A percentile compares a stretch with the other conserved stretches of the same genome.
These are phyloP conservation scores for Callaeas wilsoni DNA, from an alignment of 2,113 vertebrate genomes.

Conservation along the genomic window DNA sequence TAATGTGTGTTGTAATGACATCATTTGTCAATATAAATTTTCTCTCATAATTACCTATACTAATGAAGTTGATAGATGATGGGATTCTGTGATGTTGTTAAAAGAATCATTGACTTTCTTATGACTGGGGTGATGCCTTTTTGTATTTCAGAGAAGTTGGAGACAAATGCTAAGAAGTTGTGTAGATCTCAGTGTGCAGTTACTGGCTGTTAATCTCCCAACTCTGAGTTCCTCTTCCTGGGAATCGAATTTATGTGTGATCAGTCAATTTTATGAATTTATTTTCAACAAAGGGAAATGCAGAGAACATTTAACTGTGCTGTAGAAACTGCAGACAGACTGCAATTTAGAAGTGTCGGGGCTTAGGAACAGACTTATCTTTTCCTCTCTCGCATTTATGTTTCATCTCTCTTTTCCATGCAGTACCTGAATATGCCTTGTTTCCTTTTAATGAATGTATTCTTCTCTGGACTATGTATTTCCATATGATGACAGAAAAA, in stretches of 20 bases:
- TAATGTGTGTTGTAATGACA: not conserved
- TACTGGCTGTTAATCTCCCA: not conserved
- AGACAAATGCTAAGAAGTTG: not conserved
- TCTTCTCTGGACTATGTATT: not conserved
- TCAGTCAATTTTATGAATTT: not conserved
- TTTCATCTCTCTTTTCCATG: not conserved
- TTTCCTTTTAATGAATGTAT: not conserved
- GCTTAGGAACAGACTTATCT: not conserved
- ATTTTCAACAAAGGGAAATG: not conserved
- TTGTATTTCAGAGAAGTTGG: not conserved
- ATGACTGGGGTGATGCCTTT: not conserved
- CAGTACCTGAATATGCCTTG: not conserved
- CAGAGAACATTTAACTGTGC: not conserved
- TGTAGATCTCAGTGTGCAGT: not conserved
- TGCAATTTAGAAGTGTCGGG: not conserved
- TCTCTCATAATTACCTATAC: not conserved
- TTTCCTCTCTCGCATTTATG: accelerated
- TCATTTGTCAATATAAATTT: not conserved
- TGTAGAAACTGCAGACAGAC: not conserved
- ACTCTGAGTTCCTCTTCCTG: not conserved
- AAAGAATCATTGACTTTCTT: not conserved
- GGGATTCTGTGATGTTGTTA: not conserved
- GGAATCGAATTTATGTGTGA: not conserved
- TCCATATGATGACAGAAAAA: not conserved
- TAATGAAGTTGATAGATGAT: not conserved